These are phyloP conservation scores for Pediacus dermestoides DNA, from an alignment of 2,888 invertebrate genomes.

Conservation along the genomic window DNA sequence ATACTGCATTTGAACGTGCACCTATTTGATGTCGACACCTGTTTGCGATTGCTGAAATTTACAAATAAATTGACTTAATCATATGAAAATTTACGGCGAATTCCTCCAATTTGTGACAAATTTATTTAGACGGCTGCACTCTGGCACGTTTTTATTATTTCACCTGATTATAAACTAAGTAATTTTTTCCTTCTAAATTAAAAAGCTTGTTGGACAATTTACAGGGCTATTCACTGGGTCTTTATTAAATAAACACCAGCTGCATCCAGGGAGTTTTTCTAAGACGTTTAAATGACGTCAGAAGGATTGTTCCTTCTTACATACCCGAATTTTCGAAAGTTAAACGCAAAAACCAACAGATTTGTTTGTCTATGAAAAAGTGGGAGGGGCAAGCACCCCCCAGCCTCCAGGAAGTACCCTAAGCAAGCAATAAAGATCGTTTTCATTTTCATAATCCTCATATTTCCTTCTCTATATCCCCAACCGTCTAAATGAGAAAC, in stretches of 20 bases:
- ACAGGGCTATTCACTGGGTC: no score
- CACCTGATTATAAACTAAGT: conserved; percentile 1
- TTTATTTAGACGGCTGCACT: conserved; percentile 14
- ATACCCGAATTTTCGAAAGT: no score
- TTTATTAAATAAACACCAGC: no score
- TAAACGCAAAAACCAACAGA: no score
- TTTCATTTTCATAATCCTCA: conserved; percentile 16
- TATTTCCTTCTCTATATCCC: conserved; percentile 13
- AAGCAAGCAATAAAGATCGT: conserved; percentile 11
- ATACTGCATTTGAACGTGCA: conserved; percentile 8
- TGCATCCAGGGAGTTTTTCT: no score
- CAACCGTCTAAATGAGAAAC: conserved; percentile 7
- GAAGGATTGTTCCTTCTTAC: no score
- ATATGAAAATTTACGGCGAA: conserved; percentile 35
- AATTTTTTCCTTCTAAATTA: no score
- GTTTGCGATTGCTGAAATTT: conserved; percentile 34
- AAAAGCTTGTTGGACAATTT: no score
- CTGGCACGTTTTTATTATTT: conserved; percentile 4
- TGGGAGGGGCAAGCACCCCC: no score
- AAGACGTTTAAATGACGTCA: no score
- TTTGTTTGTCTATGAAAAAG: no score
- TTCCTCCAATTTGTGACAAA: conserved; percentile 23
- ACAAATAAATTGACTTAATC: conserved; percentile 41
- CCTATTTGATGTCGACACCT: conserved; percentile 27
- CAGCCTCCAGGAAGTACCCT: no score